Evolutionary conservation across 2,888 invertebrate species (phyloP).

Genomic region (Hyppa rectilinea): DNA sequence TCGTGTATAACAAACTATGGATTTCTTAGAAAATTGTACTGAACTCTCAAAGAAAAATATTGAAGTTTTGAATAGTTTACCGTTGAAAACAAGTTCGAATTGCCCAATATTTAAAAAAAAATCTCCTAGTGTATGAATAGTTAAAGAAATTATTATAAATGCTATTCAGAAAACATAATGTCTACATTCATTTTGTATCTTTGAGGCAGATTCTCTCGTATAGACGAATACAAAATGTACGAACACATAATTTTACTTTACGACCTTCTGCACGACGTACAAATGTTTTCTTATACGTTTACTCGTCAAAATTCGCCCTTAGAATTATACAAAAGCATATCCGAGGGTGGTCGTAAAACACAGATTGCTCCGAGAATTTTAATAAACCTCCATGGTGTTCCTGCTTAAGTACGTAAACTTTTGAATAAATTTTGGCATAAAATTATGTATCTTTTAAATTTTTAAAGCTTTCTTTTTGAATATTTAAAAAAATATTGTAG

Average conservation of each 20-base stretch:
- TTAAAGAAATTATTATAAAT: neutral
- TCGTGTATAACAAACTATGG: slow-evolving; percentile 14
- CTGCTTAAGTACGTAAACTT: slow-evolving; percentile 53
- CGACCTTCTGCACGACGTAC: slow-evolving; percentile 65
- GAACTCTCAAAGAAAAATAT: neutral
- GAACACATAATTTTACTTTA: slow-evolving; percentile 69
- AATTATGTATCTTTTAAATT: slow-evolving; percentile 35
- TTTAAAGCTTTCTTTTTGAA: too few species aligned
- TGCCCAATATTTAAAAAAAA: neutral
- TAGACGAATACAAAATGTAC: slow-evolving; percentile 32
- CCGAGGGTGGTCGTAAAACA: slow-evolving; percentile 73
- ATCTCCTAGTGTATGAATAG: neutral
- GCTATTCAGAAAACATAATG: slow-evolving; percentile 7
- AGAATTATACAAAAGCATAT: slow-evolving; percentile 74
- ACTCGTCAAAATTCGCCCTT: slow-evolving; percentile 70
- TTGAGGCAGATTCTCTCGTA: slow-evolving; percentile 3
- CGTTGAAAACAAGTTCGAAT: neutral
- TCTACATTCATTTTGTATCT: slow-evolving; percentile 11
- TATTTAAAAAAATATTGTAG: too few species aligned
- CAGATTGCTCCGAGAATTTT: slow-evolving; percentile 78
- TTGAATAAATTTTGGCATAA: slow-evolving; percentile 51
- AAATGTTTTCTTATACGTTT: slow-evolving; percentile 74
- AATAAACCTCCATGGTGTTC: slow-evolving; percentile 70
- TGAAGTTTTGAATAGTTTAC: neutral
- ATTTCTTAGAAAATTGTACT: slow-evolving; percentile 29